Percentiles rank a stretch among this genome's conserved stretches.
These are phyloP conservation scores for Phenganax stokvisi DNA, from an alignment of 92 coral and sea anemone genomes.

Conservation along the genomic window DNA sequence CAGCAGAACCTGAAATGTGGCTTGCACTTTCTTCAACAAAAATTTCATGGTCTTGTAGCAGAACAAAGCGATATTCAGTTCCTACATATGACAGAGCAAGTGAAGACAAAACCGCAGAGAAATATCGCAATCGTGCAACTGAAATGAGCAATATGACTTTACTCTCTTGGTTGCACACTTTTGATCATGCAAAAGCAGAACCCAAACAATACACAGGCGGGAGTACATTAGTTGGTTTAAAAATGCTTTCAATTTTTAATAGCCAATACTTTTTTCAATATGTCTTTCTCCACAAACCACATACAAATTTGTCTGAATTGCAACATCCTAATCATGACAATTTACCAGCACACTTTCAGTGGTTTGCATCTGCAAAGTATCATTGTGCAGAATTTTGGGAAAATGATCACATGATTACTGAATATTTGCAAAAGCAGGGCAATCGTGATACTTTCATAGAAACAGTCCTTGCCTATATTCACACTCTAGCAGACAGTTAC, in stretches of 20 bases:
- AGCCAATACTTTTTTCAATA: slow-evolving; percentile 5
- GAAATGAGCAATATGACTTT: background rate
- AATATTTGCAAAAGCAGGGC: background rate
- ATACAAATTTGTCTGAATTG: background rate
- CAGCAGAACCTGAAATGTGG: slow-evolving; percentile 32
- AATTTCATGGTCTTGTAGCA: slow-evolving; percentile 10
- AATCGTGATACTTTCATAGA: background rate
- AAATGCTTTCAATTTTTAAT: slow-evolving; percentile 3
- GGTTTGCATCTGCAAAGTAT: background rate
- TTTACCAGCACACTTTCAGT: background rate
- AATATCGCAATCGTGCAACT: background rate
- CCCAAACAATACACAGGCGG: background rate
- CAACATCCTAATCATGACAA: slow-evolving; percentile 4
- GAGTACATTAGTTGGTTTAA: background rate
- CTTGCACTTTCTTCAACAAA: background rate
- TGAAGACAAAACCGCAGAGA: background rate
- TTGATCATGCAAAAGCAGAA: background rate
- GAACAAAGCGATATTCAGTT: background rate
- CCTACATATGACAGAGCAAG: background rate
- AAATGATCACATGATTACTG: background rate
- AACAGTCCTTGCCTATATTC: background rate
- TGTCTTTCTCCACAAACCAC: slow-evolving; percentile 1
- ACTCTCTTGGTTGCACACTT: background rate
- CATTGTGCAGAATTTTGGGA: background rate
- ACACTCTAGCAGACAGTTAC: background rate